Evolutionary conservation across 2,888 invertebrate genomes (phyloP).

Genomic region (Xiphydria camelus): DNA sequence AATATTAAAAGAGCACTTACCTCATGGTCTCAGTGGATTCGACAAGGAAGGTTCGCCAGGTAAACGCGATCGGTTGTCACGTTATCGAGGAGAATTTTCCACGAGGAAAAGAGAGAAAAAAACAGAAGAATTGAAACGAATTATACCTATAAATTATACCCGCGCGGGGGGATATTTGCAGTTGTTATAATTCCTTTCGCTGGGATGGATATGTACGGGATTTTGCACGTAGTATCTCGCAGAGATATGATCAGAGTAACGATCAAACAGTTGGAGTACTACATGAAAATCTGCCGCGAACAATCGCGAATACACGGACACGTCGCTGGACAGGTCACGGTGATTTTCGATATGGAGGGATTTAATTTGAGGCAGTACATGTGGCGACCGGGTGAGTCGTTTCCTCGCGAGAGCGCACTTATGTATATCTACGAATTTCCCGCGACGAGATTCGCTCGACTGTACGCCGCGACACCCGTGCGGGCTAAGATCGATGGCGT

Average conservation of each 20-base stretch:
- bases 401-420: background rate
- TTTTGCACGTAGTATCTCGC: conserved; percentile 73
- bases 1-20: conserved; percentile 71
- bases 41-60: conserved; percentile 84
- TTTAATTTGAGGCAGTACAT: conserved; percentile 79
- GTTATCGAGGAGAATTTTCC: too few relatives aligned
- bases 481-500: too few relatives aligned
- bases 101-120: too few relatives aligned
- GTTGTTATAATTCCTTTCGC: conserved; percentile 82
- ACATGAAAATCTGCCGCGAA: conserved; percentile 65
- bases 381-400: conserved; percentile 75
- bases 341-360: conserved; percentile 77
- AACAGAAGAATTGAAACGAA: background rate
- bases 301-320: conserved; percentile 67
- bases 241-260: conserved; percentile 75
- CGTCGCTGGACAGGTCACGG: conserved; percentile 68
- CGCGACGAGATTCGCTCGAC: too few relatives aligned
- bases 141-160: conserved; percentile 14
- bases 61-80: too few relatives aligned
- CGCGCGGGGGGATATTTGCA: too few relatives aligned
- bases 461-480: too few relatives aligned
- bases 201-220: conserved; percentile 79
- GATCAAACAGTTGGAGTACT: conserved; percentile 68
- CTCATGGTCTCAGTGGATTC: conserved; percentile 78
- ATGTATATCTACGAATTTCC: conserved; percentile 1